Percentiles rank a stretch among this genome's conserved stretches.
Conservation (phyloP, 2,888 invertebrate species). For the Cryptosula pallasiana region DNA sequence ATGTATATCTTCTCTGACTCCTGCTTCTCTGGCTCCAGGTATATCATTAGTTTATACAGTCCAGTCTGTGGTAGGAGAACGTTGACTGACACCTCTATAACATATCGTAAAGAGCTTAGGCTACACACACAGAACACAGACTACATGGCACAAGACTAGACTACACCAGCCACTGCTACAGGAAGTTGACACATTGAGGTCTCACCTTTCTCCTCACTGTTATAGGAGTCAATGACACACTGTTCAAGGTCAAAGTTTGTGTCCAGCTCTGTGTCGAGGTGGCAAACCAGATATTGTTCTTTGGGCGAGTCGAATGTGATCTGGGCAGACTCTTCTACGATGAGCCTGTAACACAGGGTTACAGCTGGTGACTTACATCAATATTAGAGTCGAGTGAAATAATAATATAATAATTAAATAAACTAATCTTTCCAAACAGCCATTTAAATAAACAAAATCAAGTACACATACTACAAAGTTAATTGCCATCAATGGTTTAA, state of each 20-base stretch:
- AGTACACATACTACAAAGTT: too few species aligned
- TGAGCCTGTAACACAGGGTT: too few species aligned
- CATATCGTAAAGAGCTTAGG: not conserved
- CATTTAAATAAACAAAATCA: too few species aligned
- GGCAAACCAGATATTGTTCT: slow-evolving; percentile 21
- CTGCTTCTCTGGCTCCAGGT: slow-evolving; percentile 23
- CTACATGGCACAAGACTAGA: too few species aligned
- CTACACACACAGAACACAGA: too few species aligned
- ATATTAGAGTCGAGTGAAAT: too few species aligned
- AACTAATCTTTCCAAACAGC: too few species aligned
- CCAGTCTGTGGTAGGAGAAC: slow-evolving; percentile 5
- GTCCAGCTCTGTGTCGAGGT: slow-evolving; percentile 12
- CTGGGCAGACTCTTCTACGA: slow-evolving; percentile 18
- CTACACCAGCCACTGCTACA: too few species aligned
- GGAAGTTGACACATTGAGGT: too few species aligned
- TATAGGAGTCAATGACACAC: slow-evolving; percentile 21
- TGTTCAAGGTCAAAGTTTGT: slow-evolving; percentile 20
- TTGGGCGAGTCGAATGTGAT: slow-evolving; percentile 7
- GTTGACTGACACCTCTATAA: slow-evolving; percentile 16
- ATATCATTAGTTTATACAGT: slow-evolving; percentile 1
- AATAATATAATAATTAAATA: too few species aligned
- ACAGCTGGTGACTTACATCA: too few species aligned
- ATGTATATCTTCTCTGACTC: slow-evolving; percentile 2
- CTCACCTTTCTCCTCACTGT: slow-evolving; percentile 22
- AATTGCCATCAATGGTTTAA: too few species aligned